Base-by-base conservation (phyloP, 2,888 invertebrate genomes). In the Biston stratarius region DNA sequence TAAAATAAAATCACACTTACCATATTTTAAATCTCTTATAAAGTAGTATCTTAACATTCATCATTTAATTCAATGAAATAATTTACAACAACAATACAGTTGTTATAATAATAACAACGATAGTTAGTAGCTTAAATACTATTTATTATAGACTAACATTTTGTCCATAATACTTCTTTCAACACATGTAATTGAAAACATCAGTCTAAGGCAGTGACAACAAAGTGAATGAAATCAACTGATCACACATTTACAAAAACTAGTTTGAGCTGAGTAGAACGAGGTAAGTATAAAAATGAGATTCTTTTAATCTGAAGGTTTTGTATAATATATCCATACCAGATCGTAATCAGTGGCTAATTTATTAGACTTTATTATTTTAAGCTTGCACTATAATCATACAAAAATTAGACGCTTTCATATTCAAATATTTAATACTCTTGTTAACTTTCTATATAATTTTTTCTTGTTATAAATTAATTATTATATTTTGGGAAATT, bases 141-240 rank as follows among this genome's bases (percentile, higher is more conserved):
- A 86, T 55, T 75, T 77, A 76, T 78, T 74, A 84, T 83, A 87
- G 72, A 83, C 86, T 85, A 87, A 85, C 80, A 81, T 81, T 82
- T 75, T 81, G 81, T 86, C 82, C 84, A 85, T 87, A 88, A 89
- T 89, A 90, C 84, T 88, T 80, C 80, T 77, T 85, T 84, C 79
- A 87, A 86, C 83, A 79, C 76, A 89, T 86, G 89, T 83, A 85
- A 88, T 87, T 87, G 83, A 88, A 89, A 92, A 92, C 86, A 89
- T 92, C 91, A 91, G 91, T 93, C 92, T 87, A 91, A 91, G 92
- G 92, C 92, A 93, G 93, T 92, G 92, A 89, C 85, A 89, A 91
- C 82, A 86, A 85, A 88, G 84, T 90, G 74, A 77, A 71, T 69
- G 69, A 78, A 82, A 79, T 65, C 69, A 79, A 79, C 67, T 67